phyloP scores from a whole-genome alignment of 2,888 invertebrate species.

The Conchocele bisecta region DNA sequence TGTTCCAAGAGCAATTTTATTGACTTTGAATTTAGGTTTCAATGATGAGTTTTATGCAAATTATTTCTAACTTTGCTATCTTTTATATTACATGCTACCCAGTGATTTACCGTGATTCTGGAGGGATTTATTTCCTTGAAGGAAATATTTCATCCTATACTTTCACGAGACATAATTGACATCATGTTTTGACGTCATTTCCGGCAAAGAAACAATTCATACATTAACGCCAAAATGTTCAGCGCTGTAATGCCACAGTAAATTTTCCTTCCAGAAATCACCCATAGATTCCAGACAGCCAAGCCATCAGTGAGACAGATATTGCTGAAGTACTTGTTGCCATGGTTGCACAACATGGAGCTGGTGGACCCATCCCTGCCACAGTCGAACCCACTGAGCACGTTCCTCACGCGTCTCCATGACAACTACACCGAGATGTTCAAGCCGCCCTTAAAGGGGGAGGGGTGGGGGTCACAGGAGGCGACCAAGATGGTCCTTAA shows the following conservation, averaged over 20 bases:
- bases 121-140: too few species aligned
- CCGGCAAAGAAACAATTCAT: too few species aligned
- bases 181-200: too few species aligned
- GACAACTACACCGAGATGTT: conserved; percentile 86
- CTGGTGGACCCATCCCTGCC: conserved; percentile 98
- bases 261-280: conserved; percentile 91
- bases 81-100: not conserved
- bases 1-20: too few species aligned
- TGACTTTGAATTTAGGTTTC: too few species aligned
- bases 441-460: conserved; percentile 88
- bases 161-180: too few species aligned
- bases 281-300: conserved; percentile 97
- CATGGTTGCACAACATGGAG: conserved; percentile 99
- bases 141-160: too few species aligned
- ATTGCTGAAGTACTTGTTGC: conserved; percentile 94
- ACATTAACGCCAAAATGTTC: too few species aligned
- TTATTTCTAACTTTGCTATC: not conserved
- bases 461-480: conserved; percentile 99
- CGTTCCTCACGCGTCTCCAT: conserved; percentile 77
- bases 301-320: conserved; percentile 95
- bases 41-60: not conserved
- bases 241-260: not conserved
- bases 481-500: conserved; percentile 99
- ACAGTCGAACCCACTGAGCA: conserved; percentile 81
- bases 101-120: too few species aligned